Evolutionary conservation across 1,140 invertebrate species (phyloP), one percentile per base, ranked within the genome.

Genomic region (Phymorhynchus buccinoides): DNA sequence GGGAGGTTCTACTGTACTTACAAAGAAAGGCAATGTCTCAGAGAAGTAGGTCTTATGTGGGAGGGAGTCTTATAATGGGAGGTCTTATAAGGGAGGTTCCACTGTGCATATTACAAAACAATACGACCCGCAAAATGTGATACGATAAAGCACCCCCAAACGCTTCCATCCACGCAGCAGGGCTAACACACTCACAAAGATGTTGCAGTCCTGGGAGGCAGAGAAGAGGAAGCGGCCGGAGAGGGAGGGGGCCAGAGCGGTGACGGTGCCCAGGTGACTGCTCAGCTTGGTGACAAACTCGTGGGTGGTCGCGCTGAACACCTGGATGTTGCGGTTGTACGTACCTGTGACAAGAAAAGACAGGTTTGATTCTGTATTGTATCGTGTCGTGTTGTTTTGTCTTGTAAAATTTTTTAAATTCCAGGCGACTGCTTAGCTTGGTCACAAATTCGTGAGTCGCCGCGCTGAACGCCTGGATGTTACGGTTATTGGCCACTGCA

Each of bases 151-250:
- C n/a, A n/a, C n/a, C n/a, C n/a, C n/a, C n/a, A n/a, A n/a, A n/a
- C n/a, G n/a, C n/a, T n/a, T n/a, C n/a, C n/a, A n/a, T n/a, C n/a
- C n/a, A n/a, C n/a, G n/a, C n/a, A n/a, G n/a, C n/a, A n/a, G n/a
- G n/a, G 68, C 7, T 7, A 12, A 78, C 0, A 39, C 1, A 78
- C 85, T 86, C 85, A 92, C 91, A 88, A 90, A 88, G 56, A 92
- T 87, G 16, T 85, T 87, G 42, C 83, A 84, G 88, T 92, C 91
- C 83, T 88, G 84, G 32, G 91, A 91, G n/a, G 86, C 87, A 2
- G 91, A 89, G 83, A 91, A 91, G 3, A 92, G 83, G 77, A 91
- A 92, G 4, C 85, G 71, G 42, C 88, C 89, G 32, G 88, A 90
- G 35, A 84, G 86, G 44, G 91, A 91, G 16, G 85, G 68, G 52